Percentiles rank a stretch among this genome's conserved stretches.
Conservation (phyloP, 2,888 invertebrate species). For the Cylloceria caligata region DNA sequence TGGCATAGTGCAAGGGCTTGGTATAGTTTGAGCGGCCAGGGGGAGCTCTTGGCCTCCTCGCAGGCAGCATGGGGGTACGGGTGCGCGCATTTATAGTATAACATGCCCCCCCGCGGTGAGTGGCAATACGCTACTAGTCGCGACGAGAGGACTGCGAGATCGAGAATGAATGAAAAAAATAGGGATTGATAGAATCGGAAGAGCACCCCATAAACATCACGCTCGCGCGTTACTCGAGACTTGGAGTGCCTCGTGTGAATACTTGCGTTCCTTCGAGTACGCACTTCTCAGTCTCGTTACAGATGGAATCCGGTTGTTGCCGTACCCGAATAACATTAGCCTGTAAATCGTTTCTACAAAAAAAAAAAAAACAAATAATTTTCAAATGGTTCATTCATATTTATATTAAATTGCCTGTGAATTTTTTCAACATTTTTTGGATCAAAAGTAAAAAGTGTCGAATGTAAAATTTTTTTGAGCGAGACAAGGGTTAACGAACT, state of each 20-base stretch:
- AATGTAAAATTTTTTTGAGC: background rate
- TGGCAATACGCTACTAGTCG: constrained; percentile 81
- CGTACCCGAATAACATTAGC: background rate
- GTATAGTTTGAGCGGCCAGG: constrained; percentile 31
- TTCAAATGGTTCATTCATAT: too few relatives aligned
- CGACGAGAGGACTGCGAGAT: constrained; percentile 30
- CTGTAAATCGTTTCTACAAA: too few relatives aligned
- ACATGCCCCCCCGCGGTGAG: constrained; percentile 79
- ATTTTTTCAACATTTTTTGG: too few relatives aligned
- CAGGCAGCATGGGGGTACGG: constrained; percentile 80
- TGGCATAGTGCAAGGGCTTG: constrained; percentile 64
- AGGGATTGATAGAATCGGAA: constrained; percentile 44
- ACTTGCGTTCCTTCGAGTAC: constrained; percentile 71
- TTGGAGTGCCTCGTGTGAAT: constrained; percentile 78
- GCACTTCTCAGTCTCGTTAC: constrained; percentile 44
- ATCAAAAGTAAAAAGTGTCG: too few relatives aligned
- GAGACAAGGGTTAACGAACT: background rate
- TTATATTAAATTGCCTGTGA: too few relatives aligned
- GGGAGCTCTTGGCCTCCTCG: constrained; percentile 60
- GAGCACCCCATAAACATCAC: constrained; percentile 67
- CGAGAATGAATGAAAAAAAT: constrained; percentile 45
- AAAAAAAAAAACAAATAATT: too few relatives aligned
- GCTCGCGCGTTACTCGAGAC: constrained; percentile 63
- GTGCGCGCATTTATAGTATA: constrained; percentile 74
- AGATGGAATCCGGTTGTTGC: constrained; percentile 20